Conservation (phyloP, 2,888 invertebrate species). For the Athetis lepigone region DNA sequence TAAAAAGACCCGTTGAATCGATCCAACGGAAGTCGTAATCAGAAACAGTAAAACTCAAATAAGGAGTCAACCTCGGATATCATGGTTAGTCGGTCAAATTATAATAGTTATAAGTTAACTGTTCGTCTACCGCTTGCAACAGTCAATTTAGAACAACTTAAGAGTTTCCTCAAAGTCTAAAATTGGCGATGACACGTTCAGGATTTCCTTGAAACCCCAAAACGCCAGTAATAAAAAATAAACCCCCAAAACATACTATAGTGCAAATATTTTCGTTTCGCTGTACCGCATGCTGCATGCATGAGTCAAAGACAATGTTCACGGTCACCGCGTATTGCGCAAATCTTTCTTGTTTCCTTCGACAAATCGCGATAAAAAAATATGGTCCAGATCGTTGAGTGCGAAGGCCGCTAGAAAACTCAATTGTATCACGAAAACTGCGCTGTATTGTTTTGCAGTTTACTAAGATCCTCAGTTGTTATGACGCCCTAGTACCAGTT, state of each 20-base stretch:
- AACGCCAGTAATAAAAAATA: slow-evolving; percentile 22
- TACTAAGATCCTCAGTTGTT: slow-evolving; percentile 34
- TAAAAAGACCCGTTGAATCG: neutral
- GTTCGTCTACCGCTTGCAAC: neutral
- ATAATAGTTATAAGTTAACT: neutral
- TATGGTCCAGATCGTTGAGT: slow-evolving; percentile 62
- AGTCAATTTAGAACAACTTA: neutral
- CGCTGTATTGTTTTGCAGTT: slow-evolving; percentile 22
- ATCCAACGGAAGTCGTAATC: slow-evolving; percentile 22
- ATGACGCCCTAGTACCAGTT: slow-evolving; percentile 50
- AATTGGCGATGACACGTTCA: slow-evolving; percentile 20
- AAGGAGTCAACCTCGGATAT: neutral
- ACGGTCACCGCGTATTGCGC: slow-evolving; percentile 76
- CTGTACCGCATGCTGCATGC: no score
- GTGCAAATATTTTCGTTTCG: slow-evolving; percentile 45
- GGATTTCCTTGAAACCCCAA: slow-evolving; percentile 35
- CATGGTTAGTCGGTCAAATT: slow-evolving; percentile 2
- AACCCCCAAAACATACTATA: slow-evolving; percentile 38
- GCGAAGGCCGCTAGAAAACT: slow-evolving; percentile 66
- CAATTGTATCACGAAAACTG: slow-evolving; percentile 43
- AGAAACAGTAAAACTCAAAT: neutral
- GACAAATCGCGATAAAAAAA: slow-evolving; percentile 65
- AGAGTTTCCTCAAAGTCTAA: slow-evolving; percentile 1
- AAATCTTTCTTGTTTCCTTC: slow-evolving; percentile 68
- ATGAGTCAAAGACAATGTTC: slow-evolving; percentile 71